Conservation (phyloP, 2,797 vertebrate species). For the Esox masquinongy region DNA sequence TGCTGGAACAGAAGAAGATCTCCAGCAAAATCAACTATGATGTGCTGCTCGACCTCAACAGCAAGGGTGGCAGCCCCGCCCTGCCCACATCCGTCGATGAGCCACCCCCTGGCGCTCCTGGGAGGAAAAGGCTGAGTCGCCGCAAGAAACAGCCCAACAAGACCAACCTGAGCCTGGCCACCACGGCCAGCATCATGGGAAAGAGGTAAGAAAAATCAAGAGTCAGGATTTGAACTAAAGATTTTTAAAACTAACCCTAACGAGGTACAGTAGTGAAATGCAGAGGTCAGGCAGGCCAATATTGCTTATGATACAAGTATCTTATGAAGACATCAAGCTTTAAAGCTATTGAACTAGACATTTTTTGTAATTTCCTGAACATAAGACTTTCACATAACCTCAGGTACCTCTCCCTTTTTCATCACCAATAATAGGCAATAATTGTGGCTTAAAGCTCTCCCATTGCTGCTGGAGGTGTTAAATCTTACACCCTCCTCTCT, state of each 20-base stretch:
- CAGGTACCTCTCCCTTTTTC: not conserved
- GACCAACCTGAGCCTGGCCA: conserved; percentile 68
- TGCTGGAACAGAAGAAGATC: conserved; percentile 97
- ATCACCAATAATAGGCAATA: not conserved
- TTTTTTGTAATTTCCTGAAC: not conserved
- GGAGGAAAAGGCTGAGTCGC: conserved; percentile 75
- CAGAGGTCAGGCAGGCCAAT: not conserved
- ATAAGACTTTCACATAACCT: not conserved
- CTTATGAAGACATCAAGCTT: not conserved
- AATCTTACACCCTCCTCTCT: not conserved
- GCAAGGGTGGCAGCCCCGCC: conserved; percentile 70
- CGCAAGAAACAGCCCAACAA: conserved; percentile 77
- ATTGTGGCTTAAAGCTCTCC: not conserved
- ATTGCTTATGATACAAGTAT: not conserved
- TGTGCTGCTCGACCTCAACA: conserved; percentile 90
- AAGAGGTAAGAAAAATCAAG: conserved; percentile 81
- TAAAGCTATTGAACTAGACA: not conserved
- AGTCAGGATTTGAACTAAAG: not conserved
- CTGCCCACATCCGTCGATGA: conserved; percentile 41
- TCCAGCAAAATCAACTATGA: conserved; percentile 99
- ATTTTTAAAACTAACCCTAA: not conserved
- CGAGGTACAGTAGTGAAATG: not conserved
- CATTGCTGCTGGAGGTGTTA: conserved; percentile 3
- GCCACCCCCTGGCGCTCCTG: conserved; percentile 45
- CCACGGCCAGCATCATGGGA: conserved; percentile 74